These are phyloP conservation scores for Drosophila cognata DNA, from an alignment of 2,888 invertebrate genomes.

Conservation along the genomic window DNA sequence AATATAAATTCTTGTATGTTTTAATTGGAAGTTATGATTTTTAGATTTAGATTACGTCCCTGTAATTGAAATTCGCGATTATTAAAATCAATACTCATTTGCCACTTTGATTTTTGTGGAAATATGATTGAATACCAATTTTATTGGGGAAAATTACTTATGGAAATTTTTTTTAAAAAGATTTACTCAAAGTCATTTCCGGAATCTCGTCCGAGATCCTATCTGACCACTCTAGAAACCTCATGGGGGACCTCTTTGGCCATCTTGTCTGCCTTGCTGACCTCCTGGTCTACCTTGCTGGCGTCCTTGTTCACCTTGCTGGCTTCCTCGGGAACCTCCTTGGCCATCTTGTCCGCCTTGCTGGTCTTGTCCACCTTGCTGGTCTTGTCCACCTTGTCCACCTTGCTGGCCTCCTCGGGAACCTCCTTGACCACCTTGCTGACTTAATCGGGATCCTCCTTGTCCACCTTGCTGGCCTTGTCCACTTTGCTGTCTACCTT, in stretches of 20 bases:
- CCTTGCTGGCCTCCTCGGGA: background rate
- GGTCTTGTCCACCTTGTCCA: background rate
- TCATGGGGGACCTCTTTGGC: background rate
- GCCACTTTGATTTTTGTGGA: background rate
- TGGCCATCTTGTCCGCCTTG: too few species aligned
- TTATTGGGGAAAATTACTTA: too few species aligned
- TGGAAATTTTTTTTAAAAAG: too few species aligned
- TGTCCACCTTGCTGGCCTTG: background rate
- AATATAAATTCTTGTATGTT: background rate
- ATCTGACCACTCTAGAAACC: background rate
- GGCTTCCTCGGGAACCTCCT: accelerated
- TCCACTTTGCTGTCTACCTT: background rate
- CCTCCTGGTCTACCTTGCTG: background rate
- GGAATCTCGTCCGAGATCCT: background rate
- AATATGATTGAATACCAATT: background rate
- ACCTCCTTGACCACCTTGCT: background rate
- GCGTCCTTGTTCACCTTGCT: background rate
- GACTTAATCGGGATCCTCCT: background rate
- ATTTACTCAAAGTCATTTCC: background rate
- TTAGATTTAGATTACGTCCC: background rate
- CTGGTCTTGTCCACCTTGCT: background rate
- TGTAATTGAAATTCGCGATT: background rate
- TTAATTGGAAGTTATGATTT: background rate
- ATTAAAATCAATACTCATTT: background rate
- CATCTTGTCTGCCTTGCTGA: background rate